Percentiles rank a stretch among this genome's conserved stretches.
phyloP scores from a whole-genome alignment of 2,888 invertebrate genomes.

The Andrena fulva region DNA sequence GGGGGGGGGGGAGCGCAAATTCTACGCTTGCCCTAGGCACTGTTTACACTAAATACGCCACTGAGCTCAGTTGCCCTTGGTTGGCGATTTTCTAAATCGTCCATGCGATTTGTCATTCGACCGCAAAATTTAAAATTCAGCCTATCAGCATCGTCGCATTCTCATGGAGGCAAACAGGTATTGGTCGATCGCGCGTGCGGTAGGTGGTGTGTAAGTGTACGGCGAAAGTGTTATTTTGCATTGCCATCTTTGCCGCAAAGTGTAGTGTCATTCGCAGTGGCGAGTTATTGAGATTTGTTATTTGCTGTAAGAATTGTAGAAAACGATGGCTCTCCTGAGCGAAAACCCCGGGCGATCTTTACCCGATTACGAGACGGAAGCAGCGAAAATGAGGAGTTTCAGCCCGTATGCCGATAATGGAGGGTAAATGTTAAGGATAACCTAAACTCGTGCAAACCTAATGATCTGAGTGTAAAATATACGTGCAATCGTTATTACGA shows the following conservation, averaged over 20 bases:
- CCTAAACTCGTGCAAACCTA: slow-evolving; percentile 49
- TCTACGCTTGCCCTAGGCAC: no score
- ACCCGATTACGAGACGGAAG: slow-evolving; percentile 84
- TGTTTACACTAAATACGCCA: no score
- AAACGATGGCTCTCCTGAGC: slow-evolving; percentile 75
- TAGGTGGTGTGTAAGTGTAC: neutral
- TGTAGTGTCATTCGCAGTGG: slow-evolving; percentile 72
- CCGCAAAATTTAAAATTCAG: slow-evolving; percentile 4
- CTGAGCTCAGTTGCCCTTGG: neutral
- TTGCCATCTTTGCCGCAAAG: slow-evolving; percentile 50
- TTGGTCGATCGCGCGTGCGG: slow-evolving; percentile 1
- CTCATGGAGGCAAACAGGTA: neutral
- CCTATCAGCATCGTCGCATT: neutral
- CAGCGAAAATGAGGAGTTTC: slow-evolving; percentile 86
- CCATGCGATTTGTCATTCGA: neutral
- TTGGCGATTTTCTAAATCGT: neutral
- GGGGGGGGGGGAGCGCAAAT: no score
- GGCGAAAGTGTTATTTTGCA: slow-evolving; percentile 17
- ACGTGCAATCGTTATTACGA: neutral
- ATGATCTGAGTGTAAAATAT: neutral
- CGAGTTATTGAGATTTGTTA: neutral
- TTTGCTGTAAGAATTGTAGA: neutral
- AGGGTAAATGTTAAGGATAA: slow-evolving; percentile 87
- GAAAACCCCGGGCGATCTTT: slow-evolving; percentile 85
- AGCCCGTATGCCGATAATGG: slow-evolving; percentile 92